Conservation (phyloP, 2,888 invertebrate genomes). For the Doris montereyensis region DNA sequence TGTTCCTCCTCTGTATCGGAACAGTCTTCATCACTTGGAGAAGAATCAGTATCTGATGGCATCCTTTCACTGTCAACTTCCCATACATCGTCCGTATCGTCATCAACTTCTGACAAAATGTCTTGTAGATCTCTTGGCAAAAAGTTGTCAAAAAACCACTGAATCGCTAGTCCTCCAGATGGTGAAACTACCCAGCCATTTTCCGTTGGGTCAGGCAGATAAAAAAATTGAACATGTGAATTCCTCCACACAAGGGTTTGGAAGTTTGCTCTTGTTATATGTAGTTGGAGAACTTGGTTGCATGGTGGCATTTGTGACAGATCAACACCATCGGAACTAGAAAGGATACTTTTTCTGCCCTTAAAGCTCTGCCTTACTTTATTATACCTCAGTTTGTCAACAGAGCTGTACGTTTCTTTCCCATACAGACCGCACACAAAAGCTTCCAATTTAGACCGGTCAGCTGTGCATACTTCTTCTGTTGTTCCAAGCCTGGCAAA, state of each 20-base stretch:
- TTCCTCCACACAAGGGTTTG: background rate
- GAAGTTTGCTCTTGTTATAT: background rate
- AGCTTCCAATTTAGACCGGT: background rate
- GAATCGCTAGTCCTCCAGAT: background rate
- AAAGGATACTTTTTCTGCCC: background rate
- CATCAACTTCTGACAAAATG: background rate
- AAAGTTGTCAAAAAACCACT: background rate
- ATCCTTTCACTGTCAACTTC: background rate
- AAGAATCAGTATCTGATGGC: background rate
- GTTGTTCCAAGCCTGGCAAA: background rate
- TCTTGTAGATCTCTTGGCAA: background rate
- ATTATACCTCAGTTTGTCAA: background rate
- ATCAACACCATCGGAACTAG: background rate
- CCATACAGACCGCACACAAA: background rate
- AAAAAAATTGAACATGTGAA: background rate
- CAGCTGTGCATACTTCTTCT: background rate
- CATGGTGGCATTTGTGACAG: background rate
- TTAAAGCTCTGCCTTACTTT: background rate
- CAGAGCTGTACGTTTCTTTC: background rate
- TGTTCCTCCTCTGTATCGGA: background rate
- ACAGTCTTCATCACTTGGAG: background rate
- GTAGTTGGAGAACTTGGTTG: background rate
- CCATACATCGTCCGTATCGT: background rate
- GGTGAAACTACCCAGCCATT: background rate
- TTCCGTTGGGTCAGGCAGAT: background rate